A percentile compares a stretch with the other conserved stretches of the same genome.
Conservation (phyloP, 2,888 invertebrate species). For the Ophion slaviceki region DNA sequence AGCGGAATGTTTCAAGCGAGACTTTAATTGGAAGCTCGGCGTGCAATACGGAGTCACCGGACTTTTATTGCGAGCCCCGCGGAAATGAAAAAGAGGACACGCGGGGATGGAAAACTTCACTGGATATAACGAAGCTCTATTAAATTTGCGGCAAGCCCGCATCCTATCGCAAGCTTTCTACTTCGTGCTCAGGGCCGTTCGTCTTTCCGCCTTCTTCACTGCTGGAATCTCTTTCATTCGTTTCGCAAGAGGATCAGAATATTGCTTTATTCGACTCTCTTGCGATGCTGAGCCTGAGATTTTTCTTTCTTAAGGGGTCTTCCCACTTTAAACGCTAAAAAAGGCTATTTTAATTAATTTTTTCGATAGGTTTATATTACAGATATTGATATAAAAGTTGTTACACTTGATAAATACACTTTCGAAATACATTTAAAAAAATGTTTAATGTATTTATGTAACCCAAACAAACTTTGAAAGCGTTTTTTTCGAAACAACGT, state of each 20-base stretch:
- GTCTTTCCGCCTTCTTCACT: slow-evolving; percentile 32
- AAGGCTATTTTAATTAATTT: no score
- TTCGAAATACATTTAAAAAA: no score
- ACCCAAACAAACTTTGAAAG: no score
- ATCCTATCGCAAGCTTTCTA: slow-evolving; percentile 41
- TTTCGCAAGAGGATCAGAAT: slow-evolving; percentile 38
- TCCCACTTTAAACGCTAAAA: no score
- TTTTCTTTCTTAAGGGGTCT: background rate
- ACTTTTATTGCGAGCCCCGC: slow-evolving; percentile 57
- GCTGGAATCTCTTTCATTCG: slow-evolving; percentile 35
- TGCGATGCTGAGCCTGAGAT: slow-evolving; percentile 1
- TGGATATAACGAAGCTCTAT: slow-evolving; percentile 63
- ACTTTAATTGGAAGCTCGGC: slow-evolving; percentile 48
- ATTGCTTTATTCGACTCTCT: slow-evolving; percentile 39
- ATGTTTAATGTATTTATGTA: no score
- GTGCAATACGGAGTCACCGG: slow-evolving; percentile 15
- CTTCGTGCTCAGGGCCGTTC: slow-evolving; percentile 26
- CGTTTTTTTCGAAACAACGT: no score
- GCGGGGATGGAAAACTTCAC: slow-evolving; percentile 33
- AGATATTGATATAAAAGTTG: no score
- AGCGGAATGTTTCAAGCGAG: slow-evolving; percentile 50
- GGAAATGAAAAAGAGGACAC: slow-evolving; percentile 20
- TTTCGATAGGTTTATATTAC: no score
- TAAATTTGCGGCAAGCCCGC: slow-evolving; percentile 55
- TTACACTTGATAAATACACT: no score